Evolutionary conservation across 1,140 invertebrate genomes (phyloP).

Genomic region (Saccostrea echinata): DNA sequence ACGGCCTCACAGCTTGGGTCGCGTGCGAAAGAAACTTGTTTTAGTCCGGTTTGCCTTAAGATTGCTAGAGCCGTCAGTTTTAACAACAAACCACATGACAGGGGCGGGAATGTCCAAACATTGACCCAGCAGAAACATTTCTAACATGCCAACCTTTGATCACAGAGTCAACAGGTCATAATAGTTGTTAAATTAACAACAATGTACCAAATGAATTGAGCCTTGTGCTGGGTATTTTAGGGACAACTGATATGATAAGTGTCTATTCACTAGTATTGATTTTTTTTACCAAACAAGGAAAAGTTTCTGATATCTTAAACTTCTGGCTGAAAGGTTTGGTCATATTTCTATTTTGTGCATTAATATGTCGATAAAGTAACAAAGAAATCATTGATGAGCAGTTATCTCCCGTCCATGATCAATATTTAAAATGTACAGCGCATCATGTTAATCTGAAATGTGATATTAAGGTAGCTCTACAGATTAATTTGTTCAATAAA

Average conservation of each 20-base stretch:
- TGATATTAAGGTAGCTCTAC: too few relatives aligned
- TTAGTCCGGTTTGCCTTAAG: too few relatives aligned
- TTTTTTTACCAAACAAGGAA: background rate
- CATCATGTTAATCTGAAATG: too few relatives aligned
- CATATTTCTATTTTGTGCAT: background rate
- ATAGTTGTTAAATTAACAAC: background rate
- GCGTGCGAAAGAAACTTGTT: too few relatives aligned
- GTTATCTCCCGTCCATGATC: too few relatives aligned
- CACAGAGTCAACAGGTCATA: background rate
- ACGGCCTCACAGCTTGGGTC: background rate
- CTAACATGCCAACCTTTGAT: background rate
- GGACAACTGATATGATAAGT: background rate
- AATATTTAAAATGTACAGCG: too few relatives aligned
- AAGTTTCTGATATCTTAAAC: background rate
- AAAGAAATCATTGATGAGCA: background rate
- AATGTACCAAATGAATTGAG: background rate
- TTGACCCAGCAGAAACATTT: background rate
- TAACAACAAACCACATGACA: too few relatives aligned
- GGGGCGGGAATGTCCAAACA: background rate
- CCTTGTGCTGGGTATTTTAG: background rate
- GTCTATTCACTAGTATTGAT: background rate
- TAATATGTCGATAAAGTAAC: background rate
- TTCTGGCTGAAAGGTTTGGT: background rate
- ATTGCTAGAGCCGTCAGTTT: too few relatives aligned
- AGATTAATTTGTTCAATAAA: too few relatives aligned